Base-by-base conservation (phyloP, 1,140 invertebrate species). In the Orussus abietinus region DNA sequence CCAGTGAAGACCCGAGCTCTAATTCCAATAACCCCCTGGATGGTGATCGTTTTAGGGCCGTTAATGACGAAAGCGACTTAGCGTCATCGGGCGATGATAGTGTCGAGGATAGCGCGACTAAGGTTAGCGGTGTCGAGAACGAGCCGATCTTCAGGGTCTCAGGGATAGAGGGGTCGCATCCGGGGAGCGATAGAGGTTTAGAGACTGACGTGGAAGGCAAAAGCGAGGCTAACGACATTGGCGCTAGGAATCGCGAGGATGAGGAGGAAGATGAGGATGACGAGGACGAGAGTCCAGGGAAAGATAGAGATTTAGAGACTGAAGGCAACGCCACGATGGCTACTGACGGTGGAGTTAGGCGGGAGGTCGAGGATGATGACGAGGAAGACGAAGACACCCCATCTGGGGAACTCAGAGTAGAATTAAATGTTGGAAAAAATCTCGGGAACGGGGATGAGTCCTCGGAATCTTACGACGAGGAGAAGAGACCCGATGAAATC, bases 21-120 rank as follows among this genome's bases (percentile, higher is more conserved):
- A 64, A 69, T 59, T 67, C 63, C 65, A 65, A 55, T 71, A 60
- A 71, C 53, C 52, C 66, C 63, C 58, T 62, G 54, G 58, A 64
- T 59, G 45, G 57, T 62, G 48, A 56, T 58, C 61, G 59, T 69
- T 69, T 59, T 71, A 70, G 60, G 58, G 54, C 49, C 53, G 56
- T 62, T 64, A 44, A 51, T 35, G 38, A 35, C 25, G 18, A 31
- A 1, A 31, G 26, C 17, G 28, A 9, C 13, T 17, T 29, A 17
- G 35, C 32, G 26, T 39, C 42, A 11, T 30, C 26, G 41, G 21
- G 34, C 22, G 38, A 42, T 31, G 45, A 42, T 41, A 44, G 38
- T 47, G 18, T 47, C 31, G 47, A 53, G 29, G 38, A 48, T 13
- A 39, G 43, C 36, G 32, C 45, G 37, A 33, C 25, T 46, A 33